Evolutionary conservation across 2,113 vertebrate species (phyloP), one percentile per base, ranked within the genome.

Genomic region (Tamias sibiricus): DNA sequence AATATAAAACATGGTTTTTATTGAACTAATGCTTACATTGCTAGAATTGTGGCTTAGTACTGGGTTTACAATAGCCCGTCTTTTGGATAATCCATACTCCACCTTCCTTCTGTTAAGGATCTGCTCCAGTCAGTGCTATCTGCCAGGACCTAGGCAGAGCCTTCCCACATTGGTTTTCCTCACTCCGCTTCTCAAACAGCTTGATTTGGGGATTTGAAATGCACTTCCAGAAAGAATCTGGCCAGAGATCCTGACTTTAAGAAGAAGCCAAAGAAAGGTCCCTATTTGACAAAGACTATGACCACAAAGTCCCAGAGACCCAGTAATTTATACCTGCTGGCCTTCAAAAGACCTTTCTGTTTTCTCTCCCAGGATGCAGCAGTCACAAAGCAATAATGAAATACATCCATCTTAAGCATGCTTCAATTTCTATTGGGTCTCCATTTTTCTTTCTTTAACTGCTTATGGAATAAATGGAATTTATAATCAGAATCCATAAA

Each of bases 401-500:
- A 97, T 87, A 97, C 35, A 81, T 89, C 69, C 88, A 92, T 94
- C 94, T 79, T 54, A 64, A 84, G 87, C 79, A 86, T 62, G 93
- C 96, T 98, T 97, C 97, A 96, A 95, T 97, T 98, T 98, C 97
- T 87, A 79, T 88, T 9, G 22, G 92, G 74, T 89, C 94, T 97
- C 96, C 97, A 97, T 97, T 98, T 98, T 98, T 98, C 98, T 98
- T 98, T 97, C 97, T 98, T 98, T 98, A 98, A 98, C 98, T 9
- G 49, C 95, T 98, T 98, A 96, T 0, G 32, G 96, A 98, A 98
- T 98, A 98, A 98, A 98, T 96, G 95, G 98, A 98, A 98, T 98
- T 98, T 98, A 98, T 98, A 98, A 98, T 98, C 97, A 96, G 97
- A 96, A 98, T 94, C 97, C 95, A 98, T 98, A 98, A 98, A 98